phyloP scores from a whole-genome alignment of 1,140 invertebrate species.

The Lithobius niger region DNA sequence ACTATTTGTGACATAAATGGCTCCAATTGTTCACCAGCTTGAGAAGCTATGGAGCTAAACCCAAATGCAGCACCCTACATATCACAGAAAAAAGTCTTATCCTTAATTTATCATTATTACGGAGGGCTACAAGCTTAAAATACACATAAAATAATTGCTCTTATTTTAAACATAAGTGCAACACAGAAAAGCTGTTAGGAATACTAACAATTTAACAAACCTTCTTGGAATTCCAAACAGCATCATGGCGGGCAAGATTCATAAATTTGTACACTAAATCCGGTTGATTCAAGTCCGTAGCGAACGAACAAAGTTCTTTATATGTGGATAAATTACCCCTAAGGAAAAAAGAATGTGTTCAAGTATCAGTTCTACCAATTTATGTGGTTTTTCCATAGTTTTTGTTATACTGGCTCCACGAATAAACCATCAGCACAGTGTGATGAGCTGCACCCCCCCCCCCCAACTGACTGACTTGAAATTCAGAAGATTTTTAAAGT shows the following conservation, averaged over 20 bases:
- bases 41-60: slow-evolving; percentile 64
- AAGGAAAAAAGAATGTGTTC: slow-evolving; percentile 15
- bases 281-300: slow-evolving; percentile 83
- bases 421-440: neutral
- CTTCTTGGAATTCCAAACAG: slow-evolving; percentile 75
- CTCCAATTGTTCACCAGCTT: slow-evolving; percentile 65
- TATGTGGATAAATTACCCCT: slow-evolving; percentile 79
- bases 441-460: neutral
- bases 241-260: slow-evolving; percentile 85
- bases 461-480: neutral
- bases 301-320: slow-evolving; percentile 82
- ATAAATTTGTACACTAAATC: slow-evolving; percentile 92
- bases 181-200: no score
- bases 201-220: slow-evolving; percentile 25
- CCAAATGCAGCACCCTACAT: slow-evolving; percentile 73
- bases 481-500: neutral
- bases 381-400: neutral
- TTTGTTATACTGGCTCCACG: neutral
- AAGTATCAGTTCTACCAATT: neutral
- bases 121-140: no score
- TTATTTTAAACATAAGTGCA: no score
- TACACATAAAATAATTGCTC: no score
- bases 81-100: neutral
- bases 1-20: slow-evolving; percentile 70
- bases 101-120: slow-evolving; percentile 5